Percentiles rank a stretch among this genome's conserved stretches.
phyloP scores from a whole-genome alignment of 2,797 vertebrate genomes.

The Chaunax sp. region DNA sequence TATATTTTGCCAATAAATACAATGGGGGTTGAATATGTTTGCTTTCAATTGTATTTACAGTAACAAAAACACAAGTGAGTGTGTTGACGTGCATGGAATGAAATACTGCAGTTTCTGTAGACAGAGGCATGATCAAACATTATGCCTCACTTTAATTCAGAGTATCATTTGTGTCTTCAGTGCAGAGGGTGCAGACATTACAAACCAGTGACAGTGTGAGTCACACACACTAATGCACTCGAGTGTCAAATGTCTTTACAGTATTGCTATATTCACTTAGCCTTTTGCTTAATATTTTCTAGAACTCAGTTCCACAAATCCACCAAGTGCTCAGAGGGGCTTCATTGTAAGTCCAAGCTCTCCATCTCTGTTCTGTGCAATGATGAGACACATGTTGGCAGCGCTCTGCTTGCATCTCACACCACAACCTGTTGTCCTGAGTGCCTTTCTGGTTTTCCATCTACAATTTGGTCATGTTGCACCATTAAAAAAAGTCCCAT shows the following conservation, averaged over 20 bases:
- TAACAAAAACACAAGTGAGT: too few species aligned
- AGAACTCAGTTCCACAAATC: constrained; percentile 44
- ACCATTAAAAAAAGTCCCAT: constrained; percentile 60
- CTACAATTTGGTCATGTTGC: constrained; percentile 79
- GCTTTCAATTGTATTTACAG: too few species aligned
- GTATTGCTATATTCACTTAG: constrained; percentile 82
- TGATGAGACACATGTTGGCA: constrained; percentile 46
- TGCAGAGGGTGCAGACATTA: constrained; percentile 77
- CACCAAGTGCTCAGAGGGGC: constrained; percentile 40
- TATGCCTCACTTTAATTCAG: constrained; percentile 74
- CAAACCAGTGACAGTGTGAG: constrained; percentile 69
- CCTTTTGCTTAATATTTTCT: constrained; percentile 48
- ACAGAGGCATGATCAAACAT: constrained; percentile 54
- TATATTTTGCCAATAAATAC: too few species aligned
- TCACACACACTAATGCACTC: constrained; percentile 69
- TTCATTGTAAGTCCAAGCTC: constrained; percentile 39
- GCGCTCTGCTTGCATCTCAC: constrained; percentile 61
- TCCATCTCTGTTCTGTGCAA: constrained; percentile 41
- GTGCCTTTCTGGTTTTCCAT: constrained; percentile 65
- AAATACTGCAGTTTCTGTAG: constrained; percentile 17
- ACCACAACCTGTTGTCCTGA: constrained; percentile 70
- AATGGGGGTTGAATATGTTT: too few species aligned
- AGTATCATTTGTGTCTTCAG: constrained; percentile 73
- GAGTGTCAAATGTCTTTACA: constrained; percentile 73
- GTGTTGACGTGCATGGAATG: background rate